Evolutionary conservation across 2,888 invertebrate genomes (phyloP), one percentile per base, ranked within the genome.

Genomic region (Cloeon dipterum): DNA sequence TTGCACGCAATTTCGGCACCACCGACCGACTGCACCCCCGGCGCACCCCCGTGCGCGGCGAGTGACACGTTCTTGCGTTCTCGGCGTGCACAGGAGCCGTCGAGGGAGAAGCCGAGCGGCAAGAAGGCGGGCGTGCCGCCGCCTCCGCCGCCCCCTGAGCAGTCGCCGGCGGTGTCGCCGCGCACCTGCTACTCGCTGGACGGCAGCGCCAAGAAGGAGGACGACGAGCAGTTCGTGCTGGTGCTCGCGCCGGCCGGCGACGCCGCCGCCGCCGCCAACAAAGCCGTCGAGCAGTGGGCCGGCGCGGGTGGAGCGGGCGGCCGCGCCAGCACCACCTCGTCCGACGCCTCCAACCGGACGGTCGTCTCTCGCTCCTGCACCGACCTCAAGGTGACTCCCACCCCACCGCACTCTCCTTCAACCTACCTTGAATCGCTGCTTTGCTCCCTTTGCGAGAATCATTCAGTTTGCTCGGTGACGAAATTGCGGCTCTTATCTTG

Each of bases 281-380:
- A 52, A 26, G 55, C 55, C 0, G 46, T 62, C 14, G 55, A 58
- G 25, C 57, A 61, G 34, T 62, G 62, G 60, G 56, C 59, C 0
- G n/a, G n/a, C n/a, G n/a, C n/a, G n/a, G n/a, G n/a, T n/a, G n/a
- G n/a, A n/a, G 53, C 29, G 16, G 29, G 29, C 16, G 61, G 64
- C 19, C 70, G 70, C 49, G 75, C 74, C 56, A 69, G 70, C 1
- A 75, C 74, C 37, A 69, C 65, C 2, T 73, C 74, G 49, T 77
- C 76, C 0, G 76, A 77, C 47, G 63, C 71, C 32, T 76, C 77
- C 1, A 67, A 68, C 33, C 68, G 62, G 53, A 77, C 77, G 1
- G 74, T 74, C 1, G 70, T 76, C 37, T 29, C 29, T n/a, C 29
- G 16, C 7, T 29, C 29, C 7, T 29, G 29, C 16, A 29, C 29